phyloP scores from a whole-genome alignment of 2,888 invertebrate genomes.

The Trileptium ribeirensis region DNA sequence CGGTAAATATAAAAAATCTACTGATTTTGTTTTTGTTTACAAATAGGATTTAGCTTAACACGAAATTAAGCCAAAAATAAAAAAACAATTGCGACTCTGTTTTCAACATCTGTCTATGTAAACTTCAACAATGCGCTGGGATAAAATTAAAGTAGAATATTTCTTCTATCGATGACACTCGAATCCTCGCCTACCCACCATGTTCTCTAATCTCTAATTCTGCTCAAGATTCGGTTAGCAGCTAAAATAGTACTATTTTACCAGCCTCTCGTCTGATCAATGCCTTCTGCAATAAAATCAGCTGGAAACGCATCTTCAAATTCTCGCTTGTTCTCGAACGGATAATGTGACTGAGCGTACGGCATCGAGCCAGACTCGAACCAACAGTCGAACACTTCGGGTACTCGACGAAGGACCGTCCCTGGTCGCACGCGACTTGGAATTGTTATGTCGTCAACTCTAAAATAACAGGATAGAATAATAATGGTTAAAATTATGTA shows the following conservation, averaged over 20 bases:
- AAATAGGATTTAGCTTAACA: too few species aligned
- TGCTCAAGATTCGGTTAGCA: too few species aligned
- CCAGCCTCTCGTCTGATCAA: conserved; percentile 46
- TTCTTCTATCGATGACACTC: too few species aligned
- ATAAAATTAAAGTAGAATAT: not conserved
- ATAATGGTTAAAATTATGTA: too few species aligned
- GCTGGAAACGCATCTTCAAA: conserved; percentile 90
- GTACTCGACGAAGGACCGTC: conserved; percentile 65
- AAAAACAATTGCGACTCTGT: too few species aligned
- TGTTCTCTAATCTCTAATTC: too few species aligned
- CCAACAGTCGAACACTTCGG: conserved; percentile 99
- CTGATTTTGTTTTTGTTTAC: too few species aligned
- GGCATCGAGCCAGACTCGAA: conserved; percentile 99
- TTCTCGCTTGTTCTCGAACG: conserved; percentile 80
- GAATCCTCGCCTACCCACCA: too few species aligned
- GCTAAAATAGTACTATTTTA: too few species aligned
- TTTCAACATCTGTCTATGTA: too few species aligned
- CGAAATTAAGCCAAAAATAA: too few species aligned
- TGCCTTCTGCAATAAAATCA: conserved; percentile 97
- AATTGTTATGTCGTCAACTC: conserved; percentile 82
- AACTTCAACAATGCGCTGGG: not conserved
- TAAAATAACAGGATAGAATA: conserved; percentile 45
- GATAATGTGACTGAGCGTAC: conserved; percentile 90
- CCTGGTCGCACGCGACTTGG: conserved; percentile 72
- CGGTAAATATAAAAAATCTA: too few species aligned